Evolutionary conservation across 2,888 invertebrate species (phyloP).

Genomic region (Cremastinae sp.): DNA sequence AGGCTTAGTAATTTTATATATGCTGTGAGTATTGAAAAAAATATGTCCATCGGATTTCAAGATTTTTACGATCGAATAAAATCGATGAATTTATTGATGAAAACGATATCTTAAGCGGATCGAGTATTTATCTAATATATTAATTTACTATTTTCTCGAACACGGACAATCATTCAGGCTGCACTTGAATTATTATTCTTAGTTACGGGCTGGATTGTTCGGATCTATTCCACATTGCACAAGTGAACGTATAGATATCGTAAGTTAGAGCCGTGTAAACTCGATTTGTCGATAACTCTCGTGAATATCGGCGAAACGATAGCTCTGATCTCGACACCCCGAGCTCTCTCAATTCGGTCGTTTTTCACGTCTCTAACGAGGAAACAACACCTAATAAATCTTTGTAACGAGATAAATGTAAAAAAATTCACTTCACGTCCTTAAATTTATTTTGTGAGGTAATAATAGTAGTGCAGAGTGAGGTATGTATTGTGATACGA

Average conservation of each 20-base stretch:
- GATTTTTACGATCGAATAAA: constrained; percentile 8
- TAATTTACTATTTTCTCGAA: constrained; percentile 57
- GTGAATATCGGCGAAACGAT: background rate
- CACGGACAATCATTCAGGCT: constrained; percentile 67
- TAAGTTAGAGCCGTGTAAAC: constrained; percentile 13
- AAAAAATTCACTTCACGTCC: background rate
- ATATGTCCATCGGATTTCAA: background rate
- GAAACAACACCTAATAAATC: constrained; percentile 43
- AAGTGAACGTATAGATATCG: too few relatives aligned
- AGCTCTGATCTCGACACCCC: background rate
- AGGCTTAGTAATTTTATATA: too few relatives aligned
- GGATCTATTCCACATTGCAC: too few relatives aligned
- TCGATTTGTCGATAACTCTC: constrained; percentile 10
- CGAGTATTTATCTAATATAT: constrained; percentile 60
- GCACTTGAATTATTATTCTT: constrained; percentile 67
- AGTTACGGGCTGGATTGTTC: constrained; percentile 39
- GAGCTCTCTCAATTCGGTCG: constrained; percentile 33
- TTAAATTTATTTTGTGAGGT: background rate
- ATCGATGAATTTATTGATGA: constrained; percentile 53
- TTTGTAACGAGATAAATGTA: constrained; percentile 1
- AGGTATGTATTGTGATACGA: too few relatives aligned
- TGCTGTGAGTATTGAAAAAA: too few relatives aligned
- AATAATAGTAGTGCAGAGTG: too few relatives aligned
- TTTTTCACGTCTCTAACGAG: constrained; percentile 19
- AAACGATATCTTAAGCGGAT: constrained; percentile 60